Conservation (phyloP, 2,113 vertebrate genomes). For the Empidonax traillii region DNA sequence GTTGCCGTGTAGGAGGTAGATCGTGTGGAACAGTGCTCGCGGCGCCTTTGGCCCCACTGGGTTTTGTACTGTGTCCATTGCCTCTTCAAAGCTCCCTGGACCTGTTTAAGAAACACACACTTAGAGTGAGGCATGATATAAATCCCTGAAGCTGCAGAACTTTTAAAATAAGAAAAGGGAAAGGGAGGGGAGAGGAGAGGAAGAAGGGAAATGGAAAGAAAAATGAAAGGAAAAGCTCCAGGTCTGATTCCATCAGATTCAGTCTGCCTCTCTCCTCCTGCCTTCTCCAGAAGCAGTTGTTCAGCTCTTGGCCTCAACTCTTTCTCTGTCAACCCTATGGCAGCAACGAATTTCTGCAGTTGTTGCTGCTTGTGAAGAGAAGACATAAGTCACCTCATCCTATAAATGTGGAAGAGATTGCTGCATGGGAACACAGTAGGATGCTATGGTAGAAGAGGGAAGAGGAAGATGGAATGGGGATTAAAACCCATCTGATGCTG, state of each 20-base stretch:
- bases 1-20: slow-evolving; percentile 87
- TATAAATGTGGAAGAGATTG: neutral
- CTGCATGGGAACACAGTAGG: neutral
- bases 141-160: neutral
- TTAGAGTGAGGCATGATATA: accelerated
- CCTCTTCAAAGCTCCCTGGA: slow-evolving; percentile 88
- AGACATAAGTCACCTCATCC: neutral
- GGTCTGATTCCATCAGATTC: neutral
- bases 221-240: neutral
- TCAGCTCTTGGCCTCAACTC: neutral
- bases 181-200: too few species aligned
- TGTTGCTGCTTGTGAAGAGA: neutral
- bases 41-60: slow-evolving; percentile 86
- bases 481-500: neutral
- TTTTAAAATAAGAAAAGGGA: neutral
- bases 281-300: neutral
- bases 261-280: neutral
- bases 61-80: slow-evolving; percentile 91
- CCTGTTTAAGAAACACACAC: slow-evolving; percentile 67
- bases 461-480: neutral
- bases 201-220: too few species aligned
- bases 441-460: neutral
- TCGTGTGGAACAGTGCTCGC: slow-evolving; percentile 83
- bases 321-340: neutral
- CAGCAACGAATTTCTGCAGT: neutral